These are phyloP conservation scores for Apus apus DNA, from an alignment of 2,113 vertebrate genomes.

Conservation along the genomic window DNA sequence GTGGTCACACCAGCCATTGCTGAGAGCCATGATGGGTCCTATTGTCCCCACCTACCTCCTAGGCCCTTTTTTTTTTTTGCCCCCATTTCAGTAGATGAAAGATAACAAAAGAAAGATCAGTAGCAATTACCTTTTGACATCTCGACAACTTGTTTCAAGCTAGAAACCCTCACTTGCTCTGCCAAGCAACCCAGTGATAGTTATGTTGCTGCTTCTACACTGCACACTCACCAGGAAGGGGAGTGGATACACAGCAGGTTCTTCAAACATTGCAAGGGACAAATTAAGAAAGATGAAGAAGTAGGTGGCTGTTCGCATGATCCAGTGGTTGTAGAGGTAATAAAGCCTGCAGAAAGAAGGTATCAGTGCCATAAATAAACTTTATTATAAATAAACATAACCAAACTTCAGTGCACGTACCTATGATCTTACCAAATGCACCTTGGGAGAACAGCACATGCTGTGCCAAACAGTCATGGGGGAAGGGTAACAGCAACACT, in stretches of 20 bases:
- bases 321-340: conserved; percentile 89
- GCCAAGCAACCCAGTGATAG: not conserved
- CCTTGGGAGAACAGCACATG: not conserved
- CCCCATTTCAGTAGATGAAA: not conserved
- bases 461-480: not conserved
- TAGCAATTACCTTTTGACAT: not conserved
- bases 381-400: not conserved
- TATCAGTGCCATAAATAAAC: not conserved
- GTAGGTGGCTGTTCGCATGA: conserved; percentile 78
- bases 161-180: not conserved
- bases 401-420: not conserved
- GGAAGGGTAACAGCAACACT: not conserved
- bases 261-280: conserved; percentile 87
- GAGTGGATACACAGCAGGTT: conserved; percentile 82
- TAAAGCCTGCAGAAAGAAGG: conserved; percentile 80
- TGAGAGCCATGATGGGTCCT: not conserved
- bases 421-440: not conserved
- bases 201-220: not conserved
- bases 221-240: conserved; percentile 84
- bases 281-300: conserved; percentile 88
- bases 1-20: not conserved
- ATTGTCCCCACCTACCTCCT: not conserved
- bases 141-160: not conserved
- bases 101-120: not conserved
- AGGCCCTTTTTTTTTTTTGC: not conserved